Conservation (phyloP, 2,113 vertebrate genomes). For the Campylomormyrus numenius region DNA sequence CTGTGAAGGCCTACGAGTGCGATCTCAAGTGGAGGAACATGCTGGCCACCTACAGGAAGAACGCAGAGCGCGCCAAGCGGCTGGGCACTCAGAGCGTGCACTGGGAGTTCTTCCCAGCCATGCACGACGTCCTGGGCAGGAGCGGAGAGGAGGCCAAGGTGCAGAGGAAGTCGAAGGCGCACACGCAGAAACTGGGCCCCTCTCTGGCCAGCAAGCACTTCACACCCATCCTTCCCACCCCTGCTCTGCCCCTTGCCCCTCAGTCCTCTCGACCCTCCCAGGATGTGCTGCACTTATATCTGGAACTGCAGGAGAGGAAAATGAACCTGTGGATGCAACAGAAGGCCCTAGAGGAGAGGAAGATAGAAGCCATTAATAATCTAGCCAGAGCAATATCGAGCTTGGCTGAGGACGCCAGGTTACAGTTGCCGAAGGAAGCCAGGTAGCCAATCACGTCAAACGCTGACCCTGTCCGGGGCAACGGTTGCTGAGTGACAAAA, state of each 20-base stretch:
- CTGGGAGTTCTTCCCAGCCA: slow-evolving; percentile 65
- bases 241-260: slow-evolving; percentile 21
- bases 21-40: slow-evolving; percentile 70
- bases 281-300: slow-evolving; percentile 63
- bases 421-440: slow-evolving; percentile 37
- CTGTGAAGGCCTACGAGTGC: slow-evolving; percentile 60
- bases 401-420: slow-evolving; percentile 49
- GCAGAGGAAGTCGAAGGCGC: slow-evolving; percentile 49
- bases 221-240: slow-evolving; percentile 59
- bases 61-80: slow-evolving; percentile 52
- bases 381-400: slow-evolving; percentile 61
- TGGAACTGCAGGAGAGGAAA: slow-evolving; percentile 68
- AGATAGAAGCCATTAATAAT: slow-evolving; percentile 66
- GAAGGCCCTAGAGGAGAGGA: slow-evolving; percentile 63
- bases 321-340: slow-evolving; percentile 69
- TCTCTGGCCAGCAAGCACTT: slow-evolving; percentile 55
- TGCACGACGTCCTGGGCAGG: slow-evolving; percentile 58
- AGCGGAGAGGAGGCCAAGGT: slow-evolving; percentile 55
- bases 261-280: slow-evolving; percentile 46
- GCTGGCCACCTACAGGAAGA: slow-evolving; percentile 65
- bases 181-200: slow-evolving; percentile 44
- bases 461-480: not conserved
- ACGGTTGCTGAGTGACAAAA: not conserved
- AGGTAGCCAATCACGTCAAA: not conserved
- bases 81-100: slow-evolving; percentile 51